Percentiles rank a stretch among this genome's conserved stretches.
Evolutionary conservation across 2,113 vertebrate genomes (phyloP).

Genomic region (Budorcas taxicolor): DNA sequence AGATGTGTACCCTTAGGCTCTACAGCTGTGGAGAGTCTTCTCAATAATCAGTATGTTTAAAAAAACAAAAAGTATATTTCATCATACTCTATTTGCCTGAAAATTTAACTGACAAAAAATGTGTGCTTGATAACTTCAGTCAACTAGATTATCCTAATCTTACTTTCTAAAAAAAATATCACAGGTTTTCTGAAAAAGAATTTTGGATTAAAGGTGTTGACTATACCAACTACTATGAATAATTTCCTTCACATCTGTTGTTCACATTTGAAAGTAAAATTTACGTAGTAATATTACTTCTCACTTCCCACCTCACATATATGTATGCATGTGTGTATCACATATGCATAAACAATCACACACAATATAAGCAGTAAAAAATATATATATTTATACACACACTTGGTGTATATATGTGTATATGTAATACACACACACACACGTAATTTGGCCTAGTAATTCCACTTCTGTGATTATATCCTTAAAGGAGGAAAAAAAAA

Average conservation of each 20-base stretch:
- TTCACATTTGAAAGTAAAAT: conserved; percentile 9
- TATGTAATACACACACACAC: not conserved
- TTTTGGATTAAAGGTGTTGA: not conserved
- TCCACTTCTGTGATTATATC: not conserved
- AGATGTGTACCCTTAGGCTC: not conserved
- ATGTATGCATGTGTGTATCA: not conserved
- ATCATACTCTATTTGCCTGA: not conserved
- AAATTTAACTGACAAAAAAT: not conserved
- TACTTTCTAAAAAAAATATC: not conserved
- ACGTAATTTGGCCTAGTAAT: not conserved
- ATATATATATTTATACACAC: not conserved
- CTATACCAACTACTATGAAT: not conserved
- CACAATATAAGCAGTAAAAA: not conserved
- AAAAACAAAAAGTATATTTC: not conserved
- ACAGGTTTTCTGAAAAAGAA: not conserved
- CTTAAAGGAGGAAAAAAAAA: not conserved
- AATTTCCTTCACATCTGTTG: not conserved
- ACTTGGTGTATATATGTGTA: not conserved
- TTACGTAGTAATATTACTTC: not conserved
- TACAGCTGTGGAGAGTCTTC: not conserved
- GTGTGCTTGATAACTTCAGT: not conserved
- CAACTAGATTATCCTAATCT: not conserved
- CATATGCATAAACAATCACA: not conserved
- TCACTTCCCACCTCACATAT: not conserved
- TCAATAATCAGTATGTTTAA: not conserved